Percentiles rank a stretch among this genome's conserved stretches.
phyloP scores from a whole-genome alignment of 2,797 vertebrate genomes.

The Poecilia picta region DNA sequence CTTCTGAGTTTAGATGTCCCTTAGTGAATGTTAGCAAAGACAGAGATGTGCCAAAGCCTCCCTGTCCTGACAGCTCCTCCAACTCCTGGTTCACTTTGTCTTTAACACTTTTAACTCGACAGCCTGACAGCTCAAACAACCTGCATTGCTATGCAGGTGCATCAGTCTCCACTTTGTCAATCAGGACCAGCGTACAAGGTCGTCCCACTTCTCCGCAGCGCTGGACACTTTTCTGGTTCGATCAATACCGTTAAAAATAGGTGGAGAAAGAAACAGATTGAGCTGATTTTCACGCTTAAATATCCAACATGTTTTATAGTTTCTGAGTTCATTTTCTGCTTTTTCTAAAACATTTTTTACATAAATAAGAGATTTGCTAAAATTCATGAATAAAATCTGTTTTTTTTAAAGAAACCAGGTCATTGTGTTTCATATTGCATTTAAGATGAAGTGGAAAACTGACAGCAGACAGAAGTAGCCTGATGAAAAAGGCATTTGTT shows the following conservation, averaged over 20 bases:
- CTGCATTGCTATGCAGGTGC: slow-evolving; percentile 33
- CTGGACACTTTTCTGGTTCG: slow-evolving; percentile 43
- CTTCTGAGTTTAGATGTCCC: neutral
- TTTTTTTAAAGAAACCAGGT: neutral
- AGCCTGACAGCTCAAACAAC: slow-evolving; percentile 7
- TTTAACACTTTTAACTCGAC: neutral
- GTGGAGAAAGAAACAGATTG: neutral
- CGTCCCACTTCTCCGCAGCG: slow-evolving; percentile 45
- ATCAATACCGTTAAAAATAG: slow-evolving; percentile 60
- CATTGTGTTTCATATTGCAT: neutral
- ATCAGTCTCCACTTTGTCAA: slow-evolving; percentile 32
- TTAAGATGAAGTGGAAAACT: neutral
- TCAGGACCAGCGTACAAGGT: slow-evolving; percentile 55
- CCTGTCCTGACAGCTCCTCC: neutral
- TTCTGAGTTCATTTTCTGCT: neutral
- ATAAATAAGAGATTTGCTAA: neutral
- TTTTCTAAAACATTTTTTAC: neutral
- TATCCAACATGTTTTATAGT: neutral
- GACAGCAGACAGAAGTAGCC: neutral
- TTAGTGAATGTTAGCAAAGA: neutral
- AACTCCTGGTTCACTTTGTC: neutral
- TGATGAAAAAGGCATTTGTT: neutral
- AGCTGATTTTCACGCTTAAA: neutral
- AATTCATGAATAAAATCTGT: neutral
- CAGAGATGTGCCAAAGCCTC: neutral